Conservation (phyloP, 2,797 vertebrate species). For the Monodelphis domestica region DNA sequence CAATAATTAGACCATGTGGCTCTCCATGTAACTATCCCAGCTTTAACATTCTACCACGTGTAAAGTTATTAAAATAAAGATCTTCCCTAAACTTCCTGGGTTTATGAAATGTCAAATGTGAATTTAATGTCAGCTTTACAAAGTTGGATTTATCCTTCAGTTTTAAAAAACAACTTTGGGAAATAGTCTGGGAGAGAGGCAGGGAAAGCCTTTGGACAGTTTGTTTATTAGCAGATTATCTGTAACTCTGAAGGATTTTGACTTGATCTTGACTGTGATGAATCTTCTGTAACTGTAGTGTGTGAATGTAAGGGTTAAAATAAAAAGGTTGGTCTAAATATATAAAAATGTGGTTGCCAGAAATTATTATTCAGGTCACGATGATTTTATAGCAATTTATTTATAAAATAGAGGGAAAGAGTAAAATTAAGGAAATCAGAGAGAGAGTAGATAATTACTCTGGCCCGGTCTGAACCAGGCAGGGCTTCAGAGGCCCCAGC, state of each 20-base stretch:
- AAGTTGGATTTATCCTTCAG: not conserved
- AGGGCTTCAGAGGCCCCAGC: too few relatives aligned
- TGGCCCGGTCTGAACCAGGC: too few relatives aligned
- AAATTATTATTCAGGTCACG: too few relatives aligned
- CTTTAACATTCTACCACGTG: not conserved
- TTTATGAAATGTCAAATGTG: not conserved
- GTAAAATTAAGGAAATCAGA: too few relatives aligned
- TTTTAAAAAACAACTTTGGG: constrained; percentile 25
- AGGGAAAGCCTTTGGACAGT: constrained; percentile 4
- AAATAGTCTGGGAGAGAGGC: not conserved
- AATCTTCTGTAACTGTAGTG: not conserved
- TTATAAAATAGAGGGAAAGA: too few relatives aligned
- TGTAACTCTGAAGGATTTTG: not conserved
- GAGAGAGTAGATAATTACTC: too few relatives aligned
- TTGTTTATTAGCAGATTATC: not conserved
- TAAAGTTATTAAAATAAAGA: not conserved
- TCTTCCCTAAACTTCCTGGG: not conserved
- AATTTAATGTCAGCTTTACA: not conserved
- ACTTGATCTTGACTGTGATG: not conserved
- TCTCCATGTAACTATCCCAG: not conserved
- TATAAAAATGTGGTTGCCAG: too few relatives aligned
- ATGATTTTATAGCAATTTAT: too few relatives aligned
- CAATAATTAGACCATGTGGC: not conserved
- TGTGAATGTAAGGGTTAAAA: too few relatives aligned
- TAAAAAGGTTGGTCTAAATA: too few relatives aligned